Base-by-base conservation (phyloP, 2,888 invertebrate species). In the Lomographa bimaculata region DNA sequence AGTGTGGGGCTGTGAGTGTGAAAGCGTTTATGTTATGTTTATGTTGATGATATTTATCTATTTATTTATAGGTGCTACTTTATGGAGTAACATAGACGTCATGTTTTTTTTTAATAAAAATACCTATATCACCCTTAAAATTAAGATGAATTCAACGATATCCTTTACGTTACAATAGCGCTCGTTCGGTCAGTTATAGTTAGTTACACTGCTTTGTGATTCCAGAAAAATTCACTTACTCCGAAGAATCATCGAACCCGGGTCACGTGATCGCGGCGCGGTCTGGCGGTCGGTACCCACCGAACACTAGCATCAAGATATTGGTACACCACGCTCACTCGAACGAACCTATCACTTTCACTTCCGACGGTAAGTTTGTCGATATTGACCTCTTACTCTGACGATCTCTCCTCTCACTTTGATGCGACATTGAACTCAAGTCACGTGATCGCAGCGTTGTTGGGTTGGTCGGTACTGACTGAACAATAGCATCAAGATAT, bases 291-390 rank as follows among this genome's bases (percentile, higher is more conserved):
- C 91, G 92, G 53, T 95, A 96, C 75, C 91, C 93, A 12, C 84
- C 89, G 9, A 92, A 94, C 52, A 95, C 96, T 29, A 97, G 97
- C 74, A 95, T 98, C 57, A 98, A 98, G 85, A 90, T 98, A 54
- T 91, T 96, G 62, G 95, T 98, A 44, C 93, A 90, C 36, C 90
- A 91, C 63, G 90, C 91, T 5, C 90, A 91, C 43, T 71, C 81
- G 7, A 80, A 90, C 40, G 90, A 91, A 74, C 96, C 97, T 3
- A 93, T 97, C 57, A 92, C 92, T 5, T 98, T 98, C 77, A 98
- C 97, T 18, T 97, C 97, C 69, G 97, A 98, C 83, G 95, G 97
- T 97, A 84, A 90, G 90, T n/a, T n/a, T n/a, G n/a, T n/a, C n/a
- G n/a, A n/a, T n/a, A n/a, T n/a, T n/a, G n/a, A n/a, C n/a, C n/a